Evolutionary conservation across 1,140 invertebrate species (phyloP).

Genomic region (Drepana arcuata): DNA sequence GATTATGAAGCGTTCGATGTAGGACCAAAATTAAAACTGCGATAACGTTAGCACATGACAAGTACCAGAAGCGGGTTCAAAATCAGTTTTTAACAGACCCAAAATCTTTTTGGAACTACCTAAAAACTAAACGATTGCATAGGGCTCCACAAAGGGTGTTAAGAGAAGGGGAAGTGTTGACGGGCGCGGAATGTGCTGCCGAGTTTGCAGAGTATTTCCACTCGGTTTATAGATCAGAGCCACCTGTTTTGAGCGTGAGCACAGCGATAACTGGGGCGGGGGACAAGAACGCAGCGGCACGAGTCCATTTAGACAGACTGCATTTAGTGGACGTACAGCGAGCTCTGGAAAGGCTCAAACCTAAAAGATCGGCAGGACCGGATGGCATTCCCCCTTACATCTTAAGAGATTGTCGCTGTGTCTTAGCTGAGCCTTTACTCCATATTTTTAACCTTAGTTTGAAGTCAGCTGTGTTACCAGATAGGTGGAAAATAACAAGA

Average conservation of each 20-base stretch:
- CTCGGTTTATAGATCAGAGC: constrained; percentile 5
- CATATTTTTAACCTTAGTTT: constrained; percentile 7
- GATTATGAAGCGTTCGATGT: no score
- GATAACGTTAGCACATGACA: no score
- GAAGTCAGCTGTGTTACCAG: neutral
- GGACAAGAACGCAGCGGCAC: neutral
- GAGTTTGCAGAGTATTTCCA: neutral
- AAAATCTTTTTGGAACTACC: constrained; percentile 11
- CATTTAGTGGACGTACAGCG: neutral
- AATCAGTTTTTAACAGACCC: constrained; percentile 5
- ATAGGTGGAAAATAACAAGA: constrained; percentile 9
- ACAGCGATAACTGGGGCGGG: neutral
- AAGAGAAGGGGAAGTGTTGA: neutral
- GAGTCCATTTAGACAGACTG: neutral
- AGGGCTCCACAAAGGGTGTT: neutral
- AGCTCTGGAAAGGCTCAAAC: constrained; percentile 3
- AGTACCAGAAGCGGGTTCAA: no score
- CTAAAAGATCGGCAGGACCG: constrained; percentile 8
- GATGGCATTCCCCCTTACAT: constrained; percentile 11
- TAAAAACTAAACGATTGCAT: constrained; percentile 4
- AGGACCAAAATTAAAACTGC: no score
- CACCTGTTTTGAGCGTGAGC: neutral
- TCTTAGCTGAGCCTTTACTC: constrained; percentile 6
- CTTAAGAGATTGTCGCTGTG: constrained; percentile 7
- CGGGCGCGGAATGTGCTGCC: neutral